These are phyloP conservation scores for Puntigrus tetrazona DNA, from an alignment of 2,113 vertebrate species.

Conservation along the genomic window DNA sequence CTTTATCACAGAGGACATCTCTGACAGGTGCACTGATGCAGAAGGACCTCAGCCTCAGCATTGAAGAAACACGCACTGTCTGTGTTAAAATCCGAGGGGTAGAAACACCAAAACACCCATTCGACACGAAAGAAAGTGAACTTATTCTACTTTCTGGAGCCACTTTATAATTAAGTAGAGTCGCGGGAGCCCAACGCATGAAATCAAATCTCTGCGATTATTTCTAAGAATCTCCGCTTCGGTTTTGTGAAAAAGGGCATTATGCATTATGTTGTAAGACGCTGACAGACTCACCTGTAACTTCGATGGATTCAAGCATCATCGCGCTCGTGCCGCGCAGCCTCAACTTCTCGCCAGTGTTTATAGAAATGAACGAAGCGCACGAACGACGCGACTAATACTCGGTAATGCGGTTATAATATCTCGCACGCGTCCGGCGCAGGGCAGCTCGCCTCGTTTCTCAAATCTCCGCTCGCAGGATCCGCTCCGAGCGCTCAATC, in stretches of 20 bases:
- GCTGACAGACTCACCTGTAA: constrained; percentile 67
- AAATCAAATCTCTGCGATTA: background rate
- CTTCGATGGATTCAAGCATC: constrained; percentile 73
- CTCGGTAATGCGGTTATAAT: background rate
- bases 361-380: background rate
- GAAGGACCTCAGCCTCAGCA: constrained; percentile 8
- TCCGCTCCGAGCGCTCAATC: background rate
- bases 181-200: too few species aligned
- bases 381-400: background rate
- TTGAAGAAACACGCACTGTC: background rate
- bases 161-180: background rate
- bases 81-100: too few species aligned
- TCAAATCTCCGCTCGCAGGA: background rate
- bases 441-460: too few species aligned
- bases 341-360: background rate
- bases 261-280: too few species aligned
- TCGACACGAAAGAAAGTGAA: background rate
- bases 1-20: constrained; percentile 15
- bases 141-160: background rate
- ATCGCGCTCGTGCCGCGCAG: constrained; percentile 21
- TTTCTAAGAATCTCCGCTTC: background rate
- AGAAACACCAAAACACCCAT: too few species aligned
- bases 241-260: too few species aligned
- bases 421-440: background rate
- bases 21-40: constrained; percentile 49